Base-by-base conservation (phyloP, 2,113 vertebrate genomes). In the Bolborhynchus lineola region DNA sequence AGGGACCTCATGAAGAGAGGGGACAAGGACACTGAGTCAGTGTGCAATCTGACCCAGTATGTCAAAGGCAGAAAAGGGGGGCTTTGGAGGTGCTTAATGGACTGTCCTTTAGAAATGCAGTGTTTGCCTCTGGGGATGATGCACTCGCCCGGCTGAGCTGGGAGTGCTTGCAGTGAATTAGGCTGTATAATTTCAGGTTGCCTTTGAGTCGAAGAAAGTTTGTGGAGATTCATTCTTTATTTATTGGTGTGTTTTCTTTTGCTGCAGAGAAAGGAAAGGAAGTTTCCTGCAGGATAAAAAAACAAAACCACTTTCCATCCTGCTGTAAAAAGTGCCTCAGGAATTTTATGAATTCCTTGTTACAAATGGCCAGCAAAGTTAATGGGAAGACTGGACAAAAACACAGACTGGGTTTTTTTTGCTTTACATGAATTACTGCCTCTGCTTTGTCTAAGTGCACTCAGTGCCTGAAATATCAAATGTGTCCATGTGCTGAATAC, bases 131-230 rank as follows among this genome's bases (percentile, higher is more conserved):
- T 37, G 88, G 96, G 93, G 80, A 63, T 16, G 62, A 62, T 1
- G 29, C 52, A 26, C 31, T 81, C 50, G 18, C 71, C 46, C 2
- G 0, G 72, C 72, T 18, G 20, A 88, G 74, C 75, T 6, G 9
- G 63, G 74, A 95, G 57, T 52, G 75, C 95, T 96, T 71, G 33
- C 33, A 93, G 88, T 92, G 94, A 97, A 97, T 93, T 96, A 93
- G 88, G 83, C 86, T 93, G 83, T 88, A 72, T 96, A 79, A 97
- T 96, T 96, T 93, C 92, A 82, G 44, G 31, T 86, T 94, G 90
- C 31, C 68, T 97, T 71, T 52, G 68, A 86, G 82, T 89, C 78
- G 81, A 85, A 87, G 60, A 78, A 88, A 96, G 67, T 77, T 95
- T 93, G 53, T 62, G 29, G 85, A 78, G 76, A 59, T 86, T 92